Percentiles rank a stretch among this genome's conserved stretches.
Evolutionary conservation across 2,113 vertebrate genomes (phyloP).

Genomic region (Ranitomeya imitator): DNA sequence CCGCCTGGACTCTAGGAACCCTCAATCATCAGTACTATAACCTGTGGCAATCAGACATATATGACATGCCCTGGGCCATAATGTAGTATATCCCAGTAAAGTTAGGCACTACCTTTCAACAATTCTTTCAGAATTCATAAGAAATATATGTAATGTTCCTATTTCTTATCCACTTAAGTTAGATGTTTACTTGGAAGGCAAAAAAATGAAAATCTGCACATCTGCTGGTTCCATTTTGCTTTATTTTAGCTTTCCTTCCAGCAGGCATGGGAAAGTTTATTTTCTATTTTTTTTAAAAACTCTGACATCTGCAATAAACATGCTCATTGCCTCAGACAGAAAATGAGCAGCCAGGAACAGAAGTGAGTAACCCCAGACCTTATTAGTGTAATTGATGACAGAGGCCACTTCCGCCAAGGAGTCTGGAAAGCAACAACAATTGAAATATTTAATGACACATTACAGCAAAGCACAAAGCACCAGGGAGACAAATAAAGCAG

Average conservation of each 20-base stretch:
- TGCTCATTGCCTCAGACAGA: slow-evolving; percentile 61
- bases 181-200: slow-evolving; percentile 36
- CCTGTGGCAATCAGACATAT: not conserved
- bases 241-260: slow-evolving; percentile 54
- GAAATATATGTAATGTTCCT: not conserved
- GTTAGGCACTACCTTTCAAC: not conserved
- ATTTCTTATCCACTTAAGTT: slow-evolving; percentile 16
- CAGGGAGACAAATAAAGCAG: slow-evolving; percentile 49
- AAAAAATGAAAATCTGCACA: slow-evolving; percentile 40
- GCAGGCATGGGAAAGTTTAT: slow-evolving; percentile 60
- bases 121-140: not conserved
- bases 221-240: slow-evolving; percentile 56
- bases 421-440: slow-evolving; percentile 59
- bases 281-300: slow-evolving; percentile 54
- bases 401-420: slow-evolving; percentile 55
- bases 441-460: slow-evolving; percentile 60
- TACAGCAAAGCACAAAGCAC: slow-evolving; percentile 51
- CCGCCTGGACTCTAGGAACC: not conserved
- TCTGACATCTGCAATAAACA: slow-evolving; percentile 64
- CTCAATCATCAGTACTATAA: not conserved
- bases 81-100: not conserved
- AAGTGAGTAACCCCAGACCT: slow-evolving; percentile 65
- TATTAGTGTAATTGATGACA: slow-evolving; percentile 64
- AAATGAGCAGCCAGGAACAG: slow-evolving; percentile 60
- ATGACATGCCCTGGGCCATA: not conserved